Conservation (phyloP, 2,797 vertebrate species). For the Lacerta bilineata region DNA sequence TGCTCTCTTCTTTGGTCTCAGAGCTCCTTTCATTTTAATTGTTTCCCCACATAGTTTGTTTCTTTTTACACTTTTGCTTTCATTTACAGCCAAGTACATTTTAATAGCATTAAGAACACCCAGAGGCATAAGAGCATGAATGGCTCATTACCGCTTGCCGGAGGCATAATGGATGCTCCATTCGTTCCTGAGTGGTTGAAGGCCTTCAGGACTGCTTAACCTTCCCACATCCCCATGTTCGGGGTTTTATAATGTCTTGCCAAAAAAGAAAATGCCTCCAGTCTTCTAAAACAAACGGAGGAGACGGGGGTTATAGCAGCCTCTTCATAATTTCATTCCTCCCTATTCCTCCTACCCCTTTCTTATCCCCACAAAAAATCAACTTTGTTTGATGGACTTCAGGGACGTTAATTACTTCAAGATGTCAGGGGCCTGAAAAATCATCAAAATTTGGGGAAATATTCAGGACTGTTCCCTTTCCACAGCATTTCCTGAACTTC, state of each 20-base stretch:
- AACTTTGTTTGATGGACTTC: neutral
- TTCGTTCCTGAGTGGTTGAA: conserved; percentile 37
- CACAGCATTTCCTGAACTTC: neutral
- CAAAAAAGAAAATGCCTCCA: conserved; percentile 49
- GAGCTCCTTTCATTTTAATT: conserved; percentile 47
- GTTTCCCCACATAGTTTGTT: conserved; percentile 29
- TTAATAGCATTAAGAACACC: conserved; percentile 54
- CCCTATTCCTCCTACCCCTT: neutral
- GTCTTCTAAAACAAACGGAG: conserved; percentile 45
- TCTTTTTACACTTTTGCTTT: conserved; percentile 59
- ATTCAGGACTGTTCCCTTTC: conserved; percentile 1
- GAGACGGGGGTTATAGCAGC: conserved; percentile 23
- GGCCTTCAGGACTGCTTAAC: conserved; percentile 39
- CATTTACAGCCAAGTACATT: conserved; percentile 57
- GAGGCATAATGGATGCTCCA: conserved; percentile 47
- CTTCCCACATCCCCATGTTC: conserved; percentile 38
- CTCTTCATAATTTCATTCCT: conserved; percentile 9
- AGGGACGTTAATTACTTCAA: conserved; percentile 2
- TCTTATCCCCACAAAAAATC: conserved; percentile 17
- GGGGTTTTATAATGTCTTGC: conserved; percentile 54
- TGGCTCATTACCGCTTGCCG: conserved; percentile 50
- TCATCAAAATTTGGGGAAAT: neutral
- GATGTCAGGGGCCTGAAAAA: conserved; percentile 1
- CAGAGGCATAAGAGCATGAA: conserved; percentile 40
- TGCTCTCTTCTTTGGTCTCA: conserved; percentile 40